Evolutionary conservation across 2,113 vertebrate species (phyloP).

Genomic region (Myiopsitta monachus): DNA sequence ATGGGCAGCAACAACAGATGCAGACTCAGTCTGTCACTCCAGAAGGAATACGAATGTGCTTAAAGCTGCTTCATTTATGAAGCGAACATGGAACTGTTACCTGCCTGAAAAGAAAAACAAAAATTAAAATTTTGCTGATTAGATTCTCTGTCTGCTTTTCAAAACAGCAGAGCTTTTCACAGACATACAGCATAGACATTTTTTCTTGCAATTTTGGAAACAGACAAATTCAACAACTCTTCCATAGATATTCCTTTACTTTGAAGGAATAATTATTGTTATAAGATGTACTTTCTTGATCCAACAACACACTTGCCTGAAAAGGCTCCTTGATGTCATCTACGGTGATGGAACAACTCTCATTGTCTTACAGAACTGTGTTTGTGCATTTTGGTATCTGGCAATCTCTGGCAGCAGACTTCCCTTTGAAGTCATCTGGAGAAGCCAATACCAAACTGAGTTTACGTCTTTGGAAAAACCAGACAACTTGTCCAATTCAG

Average conservation of each 20-base stretch:
- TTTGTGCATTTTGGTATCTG: neutral
- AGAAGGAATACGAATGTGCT: constrained; percentile 80
- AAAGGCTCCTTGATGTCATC: neutral
- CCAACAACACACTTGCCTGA: neutral
- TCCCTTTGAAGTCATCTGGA: neutral
- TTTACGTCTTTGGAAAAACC: neutral
- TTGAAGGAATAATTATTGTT: neutral
- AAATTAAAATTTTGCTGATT: neutral
- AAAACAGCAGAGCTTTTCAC: neutral
- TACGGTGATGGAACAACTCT: neutral
- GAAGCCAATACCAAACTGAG: neutral
- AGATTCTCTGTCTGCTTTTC: neutral
- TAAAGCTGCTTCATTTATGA: constrained; percentile 83
- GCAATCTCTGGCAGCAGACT: neutral
- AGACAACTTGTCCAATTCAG: neutral
- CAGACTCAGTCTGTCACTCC: constrained; percentile 80
- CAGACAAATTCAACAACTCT: neutral
- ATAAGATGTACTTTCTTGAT: neutral
- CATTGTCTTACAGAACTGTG: neutral
- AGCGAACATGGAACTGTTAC: constrained; percentile 82
- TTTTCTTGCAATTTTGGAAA: neutral
- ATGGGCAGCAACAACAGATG: constrained; percentile 77
- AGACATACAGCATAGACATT: neutral
- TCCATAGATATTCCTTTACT: neutral
- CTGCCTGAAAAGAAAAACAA: constrained; percentile 63